Evolutionary conservation across 92 coral and sea anemone genomes (phyloP).

Genomic region (Zoanthus sociatus): DNA sequence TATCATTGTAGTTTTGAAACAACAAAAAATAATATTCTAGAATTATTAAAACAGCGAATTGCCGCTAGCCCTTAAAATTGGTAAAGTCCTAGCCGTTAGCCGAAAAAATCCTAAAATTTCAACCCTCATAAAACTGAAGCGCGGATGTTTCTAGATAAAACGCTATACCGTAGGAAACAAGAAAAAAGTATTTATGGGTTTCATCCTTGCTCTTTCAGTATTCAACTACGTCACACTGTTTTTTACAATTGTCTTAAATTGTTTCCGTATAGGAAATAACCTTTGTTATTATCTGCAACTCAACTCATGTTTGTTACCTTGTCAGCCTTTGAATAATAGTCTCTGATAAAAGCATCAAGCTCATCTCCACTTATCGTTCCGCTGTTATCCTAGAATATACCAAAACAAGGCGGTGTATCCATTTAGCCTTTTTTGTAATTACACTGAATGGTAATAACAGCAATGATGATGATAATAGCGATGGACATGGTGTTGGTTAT

Average conservation of each 20-base stretch:
- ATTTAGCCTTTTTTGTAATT: neutral
- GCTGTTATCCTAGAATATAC: constrained; percentile 12
- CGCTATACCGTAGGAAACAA: too few species aligned
- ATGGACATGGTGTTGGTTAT: too few species aligned
- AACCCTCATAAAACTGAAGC: too few species aligned
- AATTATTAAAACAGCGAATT: neutral
- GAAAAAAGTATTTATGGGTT: too few species aligned
- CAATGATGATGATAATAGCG: too few species aligned
- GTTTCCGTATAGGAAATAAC: too few species aligned
- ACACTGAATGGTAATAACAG: neutral
- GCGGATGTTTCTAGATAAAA: too few species aligned
- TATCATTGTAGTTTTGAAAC: neutral
- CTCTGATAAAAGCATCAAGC: constrained; percentile 37
- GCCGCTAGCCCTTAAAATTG: neutral
- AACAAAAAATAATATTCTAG: too few species aligned
- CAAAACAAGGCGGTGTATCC: neutral
- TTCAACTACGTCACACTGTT: too few species aligned
- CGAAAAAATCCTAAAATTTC: neutral
- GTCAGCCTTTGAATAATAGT: constrained; percentile 31
- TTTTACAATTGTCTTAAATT: too few species aligned
- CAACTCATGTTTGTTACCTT: neutral
- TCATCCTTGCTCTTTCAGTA: too few species aligned
- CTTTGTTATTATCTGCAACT: too few species aligned
- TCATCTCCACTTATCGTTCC: constrained; percentile 41
- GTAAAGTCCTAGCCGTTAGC: neutral